A percentile compares a stretch with the other conserved stretches of the same genome.
Evolutionary conservation across 2,113 vertebrate species (phyloP).

Genomic region (Archocentrus centrarchus): DNA sequence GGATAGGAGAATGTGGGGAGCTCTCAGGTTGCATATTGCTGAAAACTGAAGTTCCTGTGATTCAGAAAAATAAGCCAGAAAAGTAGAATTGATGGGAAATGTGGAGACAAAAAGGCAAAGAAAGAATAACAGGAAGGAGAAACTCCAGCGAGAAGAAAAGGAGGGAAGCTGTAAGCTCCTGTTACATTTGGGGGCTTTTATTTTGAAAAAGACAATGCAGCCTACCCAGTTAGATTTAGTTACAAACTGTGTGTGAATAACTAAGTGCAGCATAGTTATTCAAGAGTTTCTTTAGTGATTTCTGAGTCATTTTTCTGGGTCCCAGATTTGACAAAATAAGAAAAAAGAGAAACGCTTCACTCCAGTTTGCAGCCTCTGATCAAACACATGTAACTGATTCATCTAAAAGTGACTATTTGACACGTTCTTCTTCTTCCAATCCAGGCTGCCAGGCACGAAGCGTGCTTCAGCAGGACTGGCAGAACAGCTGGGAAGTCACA

Average conservation of each 20-base stretch:
- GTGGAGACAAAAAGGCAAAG: no score
- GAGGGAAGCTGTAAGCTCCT: background rate
- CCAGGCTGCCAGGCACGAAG: constrained; percentile 74
- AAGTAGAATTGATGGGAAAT: no score
- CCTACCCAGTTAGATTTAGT: background rate
- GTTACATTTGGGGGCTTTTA: background rate
- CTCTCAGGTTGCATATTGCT: background rate
- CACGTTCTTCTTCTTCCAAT: background rate
- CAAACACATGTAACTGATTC: background rate
- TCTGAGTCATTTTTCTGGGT: background rate
- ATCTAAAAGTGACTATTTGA: background rate
- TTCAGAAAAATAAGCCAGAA: no score
- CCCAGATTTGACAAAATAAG: background rate
- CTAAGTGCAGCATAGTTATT: accelerated
- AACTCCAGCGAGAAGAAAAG: background rate
- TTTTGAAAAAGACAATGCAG: accelerated
- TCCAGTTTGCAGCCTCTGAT: background rate
- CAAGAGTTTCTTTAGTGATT: background rate
- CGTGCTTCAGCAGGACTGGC: constrained; percentile 30
- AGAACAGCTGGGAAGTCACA: constrained; percentile 64
- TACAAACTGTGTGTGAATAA: accelerated
- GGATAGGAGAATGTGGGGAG: background rate
- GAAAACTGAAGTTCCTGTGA: no score
- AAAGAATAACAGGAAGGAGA: no score
- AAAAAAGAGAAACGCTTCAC: background rate